Evolutionary conservation across 2,888 invertebrate genomes (phyloP).

Genomic region (Alloplasta piceator): DNA sequence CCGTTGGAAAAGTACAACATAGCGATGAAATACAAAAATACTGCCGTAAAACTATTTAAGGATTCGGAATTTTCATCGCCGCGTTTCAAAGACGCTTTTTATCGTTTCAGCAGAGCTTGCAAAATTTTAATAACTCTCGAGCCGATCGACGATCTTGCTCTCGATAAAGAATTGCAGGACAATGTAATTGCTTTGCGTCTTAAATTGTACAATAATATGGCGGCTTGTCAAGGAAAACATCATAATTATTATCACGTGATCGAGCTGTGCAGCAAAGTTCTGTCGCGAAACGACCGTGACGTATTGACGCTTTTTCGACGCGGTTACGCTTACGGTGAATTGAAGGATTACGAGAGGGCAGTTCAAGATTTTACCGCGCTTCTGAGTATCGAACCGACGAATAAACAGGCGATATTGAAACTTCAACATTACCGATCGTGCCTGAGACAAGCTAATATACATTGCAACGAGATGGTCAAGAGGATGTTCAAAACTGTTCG

Average conservation of each 20-base stretch:
- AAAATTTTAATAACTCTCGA: constrained; percentile 89
- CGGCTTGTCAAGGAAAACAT: constrained; percentile 90
- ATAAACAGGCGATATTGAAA: constrained; percentile 87
- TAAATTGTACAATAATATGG: constrained; percentile 91
- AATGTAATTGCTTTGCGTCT: constrained; percentile 86
- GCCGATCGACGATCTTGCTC: constrained; percentile 82
- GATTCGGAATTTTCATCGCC: constrained; percentile 76
- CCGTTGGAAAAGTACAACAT: constrained; percentile 84
- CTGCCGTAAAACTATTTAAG: constrained; percentile 88
- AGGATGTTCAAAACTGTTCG: constrained; percentile 82
- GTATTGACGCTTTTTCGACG: constrained; percentile 85
- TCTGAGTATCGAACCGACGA: constrained; percentile 86
- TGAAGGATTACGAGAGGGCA: constrained; percentile 88
- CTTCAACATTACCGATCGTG: constrained; percentile 85
- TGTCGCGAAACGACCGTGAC: constrained; percentile 82
- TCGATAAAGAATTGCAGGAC: constrained; percentile 84
- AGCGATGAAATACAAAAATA: constrained; percentile 85
- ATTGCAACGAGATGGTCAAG: constrained; percentile 86
- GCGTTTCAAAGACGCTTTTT: constrained; percentile 88
- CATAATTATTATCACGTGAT: constrained; percentile 88
- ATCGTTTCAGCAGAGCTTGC: constrained; percentile 89
- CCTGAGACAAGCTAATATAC: constrained; percentile 86
- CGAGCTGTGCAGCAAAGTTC: constrained; percentile 85
- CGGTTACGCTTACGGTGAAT: constrained; percentile 84
- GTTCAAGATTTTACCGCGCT: constrained; percentile 85